Percentiles rank a stretch among this genome's conserved stretches.
Conservation (phyloP, 2,113 vertebrate genomes). For the Strix uralensis region DNA sequence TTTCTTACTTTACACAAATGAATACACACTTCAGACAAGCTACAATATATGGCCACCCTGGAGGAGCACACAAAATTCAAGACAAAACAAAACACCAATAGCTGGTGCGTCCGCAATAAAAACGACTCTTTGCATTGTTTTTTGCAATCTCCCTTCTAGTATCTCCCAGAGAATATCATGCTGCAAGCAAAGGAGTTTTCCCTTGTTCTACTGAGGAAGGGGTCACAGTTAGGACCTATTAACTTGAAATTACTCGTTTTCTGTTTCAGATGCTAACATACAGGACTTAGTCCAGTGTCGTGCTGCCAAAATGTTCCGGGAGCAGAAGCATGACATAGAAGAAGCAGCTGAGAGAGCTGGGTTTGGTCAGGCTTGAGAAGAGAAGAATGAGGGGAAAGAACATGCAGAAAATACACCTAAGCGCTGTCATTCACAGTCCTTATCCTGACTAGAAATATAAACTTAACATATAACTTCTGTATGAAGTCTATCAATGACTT, state of each 20-base stretch:
- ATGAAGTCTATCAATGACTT: background rate
- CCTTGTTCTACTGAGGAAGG: background rate
- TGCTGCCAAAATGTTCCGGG: background rate
- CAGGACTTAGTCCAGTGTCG: background rate
- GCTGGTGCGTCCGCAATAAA: background rate
- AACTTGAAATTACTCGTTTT: background rate
- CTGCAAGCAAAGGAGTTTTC: background rate
- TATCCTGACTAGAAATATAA: background rate
- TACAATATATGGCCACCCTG: background rate
- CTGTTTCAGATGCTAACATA: background rate
- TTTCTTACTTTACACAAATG: background rate
- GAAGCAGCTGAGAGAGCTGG: background rate
- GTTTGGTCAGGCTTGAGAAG: background rate
- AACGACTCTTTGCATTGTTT: rapidly evolving
- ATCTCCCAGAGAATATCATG: background rate
- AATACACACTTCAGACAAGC: background rate
- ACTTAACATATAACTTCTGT: background rate
- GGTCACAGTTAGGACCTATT: background rate
- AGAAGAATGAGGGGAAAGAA: background rate
- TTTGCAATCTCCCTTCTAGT: background rate
- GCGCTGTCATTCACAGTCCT: background rate
- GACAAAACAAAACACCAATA: background rate
- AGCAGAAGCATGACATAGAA: background rate
- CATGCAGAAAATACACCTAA: background rate
- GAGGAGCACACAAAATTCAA: background rate